phyloP scores from a whole-genome alignment of 2,888 invertebrate genomes.

The Latrodectus elegans region DNA sequence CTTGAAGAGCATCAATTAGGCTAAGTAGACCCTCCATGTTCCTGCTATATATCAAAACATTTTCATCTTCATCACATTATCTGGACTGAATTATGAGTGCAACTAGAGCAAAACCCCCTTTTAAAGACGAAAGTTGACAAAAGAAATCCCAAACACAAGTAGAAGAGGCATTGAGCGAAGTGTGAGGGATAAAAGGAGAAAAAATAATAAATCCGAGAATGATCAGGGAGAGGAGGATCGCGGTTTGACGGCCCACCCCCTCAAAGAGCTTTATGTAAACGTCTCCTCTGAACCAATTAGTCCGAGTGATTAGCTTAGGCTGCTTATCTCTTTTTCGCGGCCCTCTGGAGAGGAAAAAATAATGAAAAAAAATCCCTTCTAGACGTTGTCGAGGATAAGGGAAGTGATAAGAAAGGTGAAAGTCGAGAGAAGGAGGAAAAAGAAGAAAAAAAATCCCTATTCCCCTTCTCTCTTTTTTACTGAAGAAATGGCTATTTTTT shows the following conservation, averaged over 20 bases:
- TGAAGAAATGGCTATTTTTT: not conserved
- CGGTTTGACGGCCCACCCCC: not conserved
- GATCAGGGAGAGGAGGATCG: not conserved
- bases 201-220: not conserved
- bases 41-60: too few relatives aligned
- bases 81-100: not conserved
- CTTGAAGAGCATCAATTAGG: too few relatives aligned
- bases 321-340: conserved; percentile 38
- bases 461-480: not conserved
- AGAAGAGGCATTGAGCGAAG: not conserved
- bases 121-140: not conserved
- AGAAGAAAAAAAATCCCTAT: not conserved
- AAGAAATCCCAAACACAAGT: conserved; percentile 1
- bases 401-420: conserved; percentile 41
- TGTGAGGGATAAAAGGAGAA: too few relatives aligned
- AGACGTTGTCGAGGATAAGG: not conserved
- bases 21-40: too few relatives aligned
- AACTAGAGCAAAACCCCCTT: not conserved
- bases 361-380: not conserved
- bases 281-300: conserved; percentile 57
- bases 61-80: too few relatives aligned
- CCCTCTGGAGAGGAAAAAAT: not conserved
- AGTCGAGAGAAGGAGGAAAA: conserved; percentile 11
- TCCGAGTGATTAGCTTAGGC: conserved; percentile 57
- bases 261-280: conserved; percentile 59